These are phyloP conservation scores for Cotesia typhae DNA, from an alignment of 1,140 invertebrate genomes.

Conservation along the genomic window DNA sequence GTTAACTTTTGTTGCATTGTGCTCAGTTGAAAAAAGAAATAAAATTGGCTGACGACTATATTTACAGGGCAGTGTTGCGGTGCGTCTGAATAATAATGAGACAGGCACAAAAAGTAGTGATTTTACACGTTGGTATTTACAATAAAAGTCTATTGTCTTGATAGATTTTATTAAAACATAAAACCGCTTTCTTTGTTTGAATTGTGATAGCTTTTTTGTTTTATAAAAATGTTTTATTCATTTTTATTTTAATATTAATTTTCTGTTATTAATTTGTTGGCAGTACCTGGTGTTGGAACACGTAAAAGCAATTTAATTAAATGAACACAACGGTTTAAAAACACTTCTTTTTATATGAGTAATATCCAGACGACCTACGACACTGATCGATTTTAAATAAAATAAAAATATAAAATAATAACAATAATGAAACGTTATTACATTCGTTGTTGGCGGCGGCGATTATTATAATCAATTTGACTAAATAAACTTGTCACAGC, in stretches of 20 bases:
- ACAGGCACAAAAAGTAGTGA: conserved; percentile 54
- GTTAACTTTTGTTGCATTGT: background rate
- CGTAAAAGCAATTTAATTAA: conserved; percentile 21
- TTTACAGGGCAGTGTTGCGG: conserved; percentile 56
- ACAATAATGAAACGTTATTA: too few species aligned
- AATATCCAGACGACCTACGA: conserved; percentile 20
- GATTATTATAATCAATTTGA: conserved; percentile 8
- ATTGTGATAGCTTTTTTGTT: conserved; percentile 1
- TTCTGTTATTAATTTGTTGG: conserved; percentile 3
- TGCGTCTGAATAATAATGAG: conserved; percentile 47
- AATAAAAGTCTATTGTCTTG: background rate
- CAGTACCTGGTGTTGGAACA: conserved; percentile 9
- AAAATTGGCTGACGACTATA: conserved; percentile 33
- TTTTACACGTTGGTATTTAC: conserved; percentile 8
- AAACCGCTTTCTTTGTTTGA: conserved; percentile 19
- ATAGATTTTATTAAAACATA: conserved; percentile 11
- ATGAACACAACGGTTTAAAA: conserved; percentile 10
- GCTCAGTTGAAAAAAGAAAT: conserved; percentile 41
- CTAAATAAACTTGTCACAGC: conserved; percentile 32
- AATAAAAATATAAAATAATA: too few species aligned
- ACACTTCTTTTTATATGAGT: background rate
- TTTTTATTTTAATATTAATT: too few species aligned
- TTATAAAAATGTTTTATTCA: conserved; percentile 8
- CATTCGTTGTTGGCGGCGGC: conserved; percentile 20
- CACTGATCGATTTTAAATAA: conserved; percentile 21